Base-by-base conservation (phyloP, 2,797 vertebrate genomes). In the Petrocephalus schoutedeni region DNA sequence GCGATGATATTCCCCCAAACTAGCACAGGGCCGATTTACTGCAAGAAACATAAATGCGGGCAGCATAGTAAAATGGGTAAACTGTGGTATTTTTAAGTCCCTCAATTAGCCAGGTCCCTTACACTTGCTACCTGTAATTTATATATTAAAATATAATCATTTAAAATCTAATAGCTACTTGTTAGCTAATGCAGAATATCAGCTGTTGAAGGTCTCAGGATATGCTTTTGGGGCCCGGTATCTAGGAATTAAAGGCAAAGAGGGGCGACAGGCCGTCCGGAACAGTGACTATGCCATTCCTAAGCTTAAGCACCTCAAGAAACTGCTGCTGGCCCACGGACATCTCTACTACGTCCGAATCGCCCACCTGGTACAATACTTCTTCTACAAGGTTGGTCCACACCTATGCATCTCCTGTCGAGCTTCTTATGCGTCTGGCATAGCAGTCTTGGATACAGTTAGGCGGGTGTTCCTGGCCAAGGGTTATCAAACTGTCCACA, bases 301-400 rank as follows among this genome's bases (percentile, higher is more conserved):
- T 90, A 99, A 98, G 94, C 98, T 99, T 88, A 99, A 98, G 90
- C 98, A 99, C 91, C 96, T 99, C 88, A 98, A 96, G 92, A 99
- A 97, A 93, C 94, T 99, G 80, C 92, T 99, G 4, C 94, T 99
- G 93, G 98, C 93, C 87, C 98, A 99, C 2, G 98, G 98, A 36
- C 98, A 99, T 94, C 97, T 99, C 45, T 99, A 99, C 94, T 99
- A 99, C 7, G 97, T 99, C 90, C 97, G 98, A 94, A 99, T 99
- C 92, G 96, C 98, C 89, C 98, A 99, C 91, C 96, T 99, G 90
- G 98, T 99, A 94, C 98, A 99, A 90, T 99, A 99, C 95, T 99
- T 99, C 96, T 99, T 99, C 94, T 99, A 99, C 95, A 99, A 99
- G 98, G 98, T 98, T 94, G 90, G 93, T n/a, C 54, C 41, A 9